phyloP scores from a whole-genome alignment of 2,113 vertebrate genomes.

The Chionodraco myersi region DNA sequence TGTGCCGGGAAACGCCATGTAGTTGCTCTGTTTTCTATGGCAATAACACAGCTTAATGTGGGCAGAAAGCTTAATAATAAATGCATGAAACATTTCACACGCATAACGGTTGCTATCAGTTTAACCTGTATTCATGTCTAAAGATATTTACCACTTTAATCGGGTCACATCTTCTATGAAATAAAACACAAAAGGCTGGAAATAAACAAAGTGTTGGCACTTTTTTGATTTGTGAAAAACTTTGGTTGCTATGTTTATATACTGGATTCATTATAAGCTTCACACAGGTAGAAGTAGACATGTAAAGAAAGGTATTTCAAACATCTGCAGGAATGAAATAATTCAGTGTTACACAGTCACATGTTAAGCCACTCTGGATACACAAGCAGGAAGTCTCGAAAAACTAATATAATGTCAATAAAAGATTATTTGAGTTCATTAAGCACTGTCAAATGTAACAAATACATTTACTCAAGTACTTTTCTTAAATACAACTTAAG shows the following conservation, averaged over 20 bases:
- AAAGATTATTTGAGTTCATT: background rate
- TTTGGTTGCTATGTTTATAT: background rate
- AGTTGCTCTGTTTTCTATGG: conserved; percentile 54
- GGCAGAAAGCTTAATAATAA: conserved; percentile 42
- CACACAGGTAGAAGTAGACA: background rate
- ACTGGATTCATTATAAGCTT: background rate
- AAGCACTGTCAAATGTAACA: too few relatives aligned
- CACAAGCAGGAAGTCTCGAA: background rate
- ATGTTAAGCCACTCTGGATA: background rate
- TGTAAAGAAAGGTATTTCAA: background rate
- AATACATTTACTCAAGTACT: too few relatives aligned
- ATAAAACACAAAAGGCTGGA: conserved; percentile 41
- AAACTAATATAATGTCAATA: background rate
- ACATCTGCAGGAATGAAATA: background rate
- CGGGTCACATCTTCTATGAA: conserved; percentile 26
- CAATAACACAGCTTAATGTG: conserved; percentile 57
- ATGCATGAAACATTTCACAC: conserved; percentile 56
- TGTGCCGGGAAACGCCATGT: conserved; percentile 29
- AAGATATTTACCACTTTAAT: conserved; percentile 22
- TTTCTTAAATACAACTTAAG: too few relatives aligned
- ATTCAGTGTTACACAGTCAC: background rate
- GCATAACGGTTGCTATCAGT: conserved; percentile 30
- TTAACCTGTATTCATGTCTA: conserved; percentile 15
- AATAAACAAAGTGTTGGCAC: conserved; percentile 15
- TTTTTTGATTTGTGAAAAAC: conserved; percentile 6